phyloP scores from a whole-genome alignment of 2,113 vertebrate genomes.

The Indicator maculatus region DNA sequence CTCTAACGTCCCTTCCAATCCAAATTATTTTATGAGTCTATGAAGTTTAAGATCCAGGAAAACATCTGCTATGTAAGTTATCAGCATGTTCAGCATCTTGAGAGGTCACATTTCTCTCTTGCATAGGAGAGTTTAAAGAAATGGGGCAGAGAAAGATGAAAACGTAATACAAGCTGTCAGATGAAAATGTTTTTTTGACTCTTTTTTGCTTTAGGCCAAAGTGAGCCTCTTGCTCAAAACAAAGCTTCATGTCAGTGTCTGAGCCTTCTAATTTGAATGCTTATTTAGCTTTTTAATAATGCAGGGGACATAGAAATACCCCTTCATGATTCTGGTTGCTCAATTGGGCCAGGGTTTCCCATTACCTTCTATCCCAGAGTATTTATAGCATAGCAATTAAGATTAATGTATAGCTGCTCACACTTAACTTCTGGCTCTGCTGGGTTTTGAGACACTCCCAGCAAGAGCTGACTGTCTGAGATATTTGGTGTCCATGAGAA shows the following conservation, averaged over 20 bases:
- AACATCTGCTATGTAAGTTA: background rate
- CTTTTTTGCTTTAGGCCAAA: background rate
- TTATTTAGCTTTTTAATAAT: constrained; percentile 26
- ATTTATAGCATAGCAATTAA: constrained; percentile 66
- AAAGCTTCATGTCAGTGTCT: background rate
- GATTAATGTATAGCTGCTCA: constrained; percentile 50
- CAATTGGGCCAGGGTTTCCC: constrained; percentile 45
- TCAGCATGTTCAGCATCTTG: background rate
- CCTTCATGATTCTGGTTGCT: constrained; percentile 39
- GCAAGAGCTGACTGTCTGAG: constrained; percentile 1
- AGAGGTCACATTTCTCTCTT: background rate
- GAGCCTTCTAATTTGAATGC: constrained; percentile 29
- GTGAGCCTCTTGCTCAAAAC: background rate
- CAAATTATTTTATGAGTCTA: too few relatives aligned
- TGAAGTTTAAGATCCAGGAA: background rate
- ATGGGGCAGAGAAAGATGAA: background rate
- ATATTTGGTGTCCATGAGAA: constrained; percentile 30
- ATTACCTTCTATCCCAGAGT: constrained; percentile 47
- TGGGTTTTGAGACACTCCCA: constrained; percentile 58
- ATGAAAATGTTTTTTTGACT: background rate
- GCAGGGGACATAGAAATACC: constrained; percentile 19
- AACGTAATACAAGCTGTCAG: background rate
- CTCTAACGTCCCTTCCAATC: too few relatives aligned
- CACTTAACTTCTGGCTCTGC: constrained; percentile 40
- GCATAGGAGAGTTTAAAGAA: background rate